Conservation (phyloP, 2,888 invertebrate species). For the Amblyjoppa fuscipennis region DNA sequence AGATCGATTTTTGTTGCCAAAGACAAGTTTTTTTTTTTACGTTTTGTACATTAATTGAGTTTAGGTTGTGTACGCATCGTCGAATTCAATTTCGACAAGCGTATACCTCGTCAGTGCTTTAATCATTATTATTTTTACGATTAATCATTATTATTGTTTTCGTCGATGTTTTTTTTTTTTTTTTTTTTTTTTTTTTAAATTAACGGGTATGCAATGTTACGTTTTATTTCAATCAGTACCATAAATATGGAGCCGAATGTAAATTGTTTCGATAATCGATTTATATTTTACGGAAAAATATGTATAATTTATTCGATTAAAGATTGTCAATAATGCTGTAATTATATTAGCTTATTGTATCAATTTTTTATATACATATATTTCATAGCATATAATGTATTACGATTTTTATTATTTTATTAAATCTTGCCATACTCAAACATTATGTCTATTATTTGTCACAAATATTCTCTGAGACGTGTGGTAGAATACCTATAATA, state of each 20-base stretch:
- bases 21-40: constrained; percentile 75
- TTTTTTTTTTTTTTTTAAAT: constrained; percentile 56
- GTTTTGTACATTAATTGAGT: constrained; percentile 71
- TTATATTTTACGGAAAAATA: constrained; percentile 53
- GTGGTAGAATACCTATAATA: constrained; percentile 41
- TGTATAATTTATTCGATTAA: constrained; percentile 73
- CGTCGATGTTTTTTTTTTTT: constrained; percentile 45
- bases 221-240: constrained; percentile 33
- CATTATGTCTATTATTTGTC: constrained; percentile 35
- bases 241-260: constrained; percentile 63
- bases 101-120: constrained; percentile 68
- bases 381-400: constrained; percentile 74
- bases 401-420: constrained; percentile 76
- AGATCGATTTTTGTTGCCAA: constrained; percentile 75
- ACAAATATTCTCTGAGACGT: constrained; percentile 15
- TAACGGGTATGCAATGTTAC: constrained; percentile 56
- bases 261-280: constrained; percentile 71
- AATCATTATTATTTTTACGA: constrained; percentile 64
- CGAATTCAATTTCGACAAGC: constrained; percentile 44
- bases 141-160: constrained; percentile 52
- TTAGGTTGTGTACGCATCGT: constrained; percentile 63
- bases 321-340: constrained; percentile 71
- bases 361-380: constrained; percentile 72
- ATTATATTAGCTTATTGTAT: constrained; percentile 73
- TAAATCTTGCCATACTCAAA: constrained; percentile 77